These are phyloP conservation scores for Mastomys coucha DNA, from an alignment of 2,113 vertebrate genomes.

Conservation along the genomic window DNA sequence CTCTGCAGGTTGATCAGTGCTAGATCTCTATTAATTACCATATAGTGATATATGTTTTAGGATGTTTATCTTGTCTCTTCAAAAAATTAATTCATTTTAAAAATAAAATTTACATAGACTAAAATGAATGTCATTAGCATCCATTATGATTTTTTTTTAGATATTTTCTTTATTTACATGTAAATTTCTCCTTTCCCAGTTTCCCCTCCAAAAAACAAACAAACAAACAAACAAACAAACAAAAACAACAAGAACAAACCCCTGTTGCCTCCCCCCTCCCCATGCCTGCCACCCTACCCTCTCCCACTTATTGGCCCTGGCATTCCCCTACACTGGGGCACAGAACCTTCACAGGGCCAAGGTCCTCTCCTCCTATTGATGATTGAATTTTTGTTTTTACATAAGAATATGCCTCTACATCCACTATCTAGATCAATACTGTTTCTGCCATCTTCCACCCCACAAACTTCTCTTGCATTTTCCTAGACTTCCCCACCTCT, in stretches of 20 bases:
- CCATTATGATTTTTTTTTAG: slow-evolving; percentile 22
- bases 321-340: no score
- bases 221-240: no score
- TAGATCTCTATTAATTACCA: neutral
- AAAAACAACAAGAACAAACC: no score
- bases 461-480: slow-evolving; percentile 19
- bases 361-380: no score
- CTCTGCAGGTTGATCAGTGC: neutral
- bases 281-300: no score
- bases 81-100: neutral
- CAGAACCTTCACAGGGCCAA: no score
- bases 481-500: neutral
- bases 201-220: no score
- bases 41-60: neutral
- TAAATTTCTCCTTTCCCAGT: no score
- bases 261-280: no score
- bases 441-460: neutral
- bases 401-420: neutral
- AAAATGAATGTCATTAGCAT: neutral
- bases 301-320: no score
- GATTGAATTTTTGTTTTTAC: neutral
- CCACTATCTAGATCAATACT: neutral
- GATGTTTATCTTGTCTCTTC: neutral
- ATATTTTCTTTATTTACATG: no score
- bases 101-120: slow-evolving; percentile 33